Evolutionary conservation across 2,113 vertebrate genomes (phyloP), one percentile per base, ranked within the genome.

Genomic region (Chionomys nivalis): DNA sequence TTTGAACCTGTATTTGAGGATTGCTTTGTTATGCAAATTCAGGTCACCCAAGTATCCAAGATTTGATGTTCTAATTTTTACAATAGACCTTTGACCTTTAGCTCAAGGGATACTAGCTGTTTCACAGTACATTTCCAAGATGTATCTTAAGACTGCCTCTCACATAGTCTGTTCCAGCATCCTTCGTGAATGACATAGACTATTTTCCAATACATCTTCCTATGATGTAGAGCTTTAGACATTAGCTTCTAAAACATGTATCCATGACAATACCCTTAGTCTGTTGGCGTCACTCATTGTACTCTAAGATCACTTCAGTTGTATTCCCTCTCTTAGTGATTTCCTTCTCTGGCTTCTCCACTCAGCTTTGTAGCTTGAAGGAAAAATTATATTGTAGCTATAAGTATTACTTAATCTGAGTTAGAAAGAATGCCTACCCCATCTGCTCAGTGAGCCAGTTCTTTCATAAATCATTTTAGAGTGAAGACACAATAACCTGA

Each of bases 381-480:
- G 76, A 23, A 13, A 49, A 82, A 66, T 91, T 73, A 49, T 75
- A 68, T 81, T 65, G 4, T 76, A 77, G 49, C 33, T 91, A 44
- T 21, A n/a, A 86, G 85, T 91, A 76, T 23, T 86, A n/a, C 77
- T 19, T 72, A 89, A 85, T 94, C 95, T 77, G 55, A 86, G 33
- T 96, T 76, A 85, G 73, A 89, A 93, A 21, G 39, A 58, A 66
- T n/a, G 12, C 21, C 79, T 79, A 23, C 28, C 55, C 93, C 63
- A 89, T 94, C 42, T 97, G 55, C 70, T 94, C 95, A 88, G 42
- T 89, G 75, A 89, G 6, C 49, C 77, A 86, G 8, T 12, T 49
- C 77, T 92, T n/a, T 52, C 31, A 93, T 61, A 93, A 97, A 96
- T 93, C 47, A 94, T 66, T 86, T 90, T 86, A 7, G n/a, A 88